Conservation (phyloP, 1,140 invertebrate genomes). For the Amphibalanus amphitrite region DNA sequence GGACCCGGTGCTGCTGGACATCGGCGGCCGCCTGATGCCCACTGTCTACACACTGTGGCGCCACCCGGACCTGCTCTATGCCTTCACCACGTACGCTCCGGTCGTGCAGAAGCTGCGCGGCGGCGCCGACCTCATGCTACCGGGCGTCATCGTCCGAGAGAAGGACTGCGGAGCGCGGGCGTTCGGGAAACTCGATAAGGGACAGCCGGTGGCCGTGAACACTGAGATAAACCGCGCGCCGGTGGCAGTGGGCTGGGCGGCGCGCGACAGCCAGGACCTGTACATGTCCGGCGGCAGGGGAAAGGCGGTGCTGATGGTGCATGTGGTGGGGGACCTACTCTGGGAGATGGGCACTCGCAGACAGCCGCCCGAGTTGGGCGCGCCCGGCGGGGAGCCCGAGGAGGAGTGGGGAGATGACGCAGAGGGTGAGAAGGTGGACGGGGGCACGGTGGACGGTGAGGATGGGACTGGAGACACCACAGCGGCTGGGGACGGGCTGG, state of each 20-base stretch:
- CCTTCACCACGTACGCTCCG: slow-evolving; percentile 47
- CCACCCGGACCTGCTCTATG: slow-evolving; percentile 36
- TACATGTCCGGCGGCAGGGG: slow-evolving; percentile 45
- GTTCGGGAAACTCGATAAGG: slow-evolving; percentile 40
- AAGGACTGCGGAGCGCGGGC: slow-evolving; percentile 26
- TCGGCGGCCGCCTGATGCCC: slow-evolving; percentile 37
- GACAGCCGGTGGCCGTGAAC: slow-evolving; percentile 45
- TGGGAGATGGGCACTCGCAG: slow-evolving; percentile 37
- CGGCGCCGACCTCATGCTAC: slow-evolving; percentile 68
- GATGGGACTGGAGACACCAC: slow-evolving; percentile 3
- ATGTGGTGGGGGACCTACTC: slow-evolving; percentile 56
- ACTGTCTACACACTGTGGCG: slow-evolving; percentile 71
- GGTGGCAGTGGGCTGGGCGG: slow-evolving; percentile 53
- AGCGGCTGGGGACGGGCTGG: slow-evolving; percentile 17
- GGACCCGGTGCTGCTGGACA: slow-evolving; percentile 55
- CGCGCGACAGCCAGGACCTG: slow-evolving; percentile 56
- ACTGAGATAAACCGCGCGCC: slow-evolving; percentile 48
- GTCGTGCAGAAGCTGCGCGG: slow-evolving; percentile 38
- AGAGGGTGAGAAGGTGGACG: slow-evolving; percentile 16
- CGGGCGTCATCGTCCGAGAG: slow-evolving; percentile 43
- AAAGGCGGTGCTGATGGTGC: slow-evolving; percentile 58
- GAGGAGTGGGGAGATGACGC: slow-evolving; percentile 10
- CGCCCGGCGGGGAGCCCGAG: slow-evolving; percentile 25
- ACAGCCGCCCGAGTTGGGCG: slow-evolving; percentile 35
- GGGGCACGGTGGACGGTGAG: too few species aligned